Percentiles rank a stretch among this genome's conserved stretches.
Conservation (phyloP, 2,888 invertebrate genomes). For the Rapana venosa region DNA sequence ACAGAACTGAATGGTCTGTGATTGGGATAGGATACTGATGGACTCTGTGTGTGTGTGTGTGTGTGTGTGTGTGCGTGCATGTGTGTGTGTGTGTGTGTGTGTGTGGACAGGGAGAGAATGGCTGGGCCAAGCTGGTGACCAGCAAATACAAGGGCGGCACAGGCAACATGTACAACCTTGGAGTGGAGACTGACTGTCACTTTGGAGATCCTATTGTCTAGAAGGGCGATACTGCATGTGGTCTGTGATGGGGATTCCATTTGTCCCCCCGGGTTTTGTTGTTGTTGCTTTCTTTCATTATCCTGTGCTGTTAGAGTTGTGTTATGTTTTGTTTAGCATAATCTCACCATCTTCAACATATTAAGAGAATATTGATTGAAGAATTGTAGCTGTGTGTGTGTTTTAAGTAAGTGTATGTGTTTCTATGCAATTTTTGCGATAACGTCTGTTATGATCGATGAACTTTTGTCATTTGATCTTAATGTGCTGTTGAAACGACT, state of each 20-base stretch:
- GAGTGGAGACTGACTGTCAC: constrained; percentile 79
- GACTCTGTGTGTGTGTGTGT: neutral
- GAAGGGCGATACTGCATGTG: neutral
- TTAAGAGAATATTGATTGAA: neutral
- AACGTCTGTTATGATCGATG: too few species aligned
- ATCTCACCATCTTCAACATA: neutral
- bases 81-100: neutral
- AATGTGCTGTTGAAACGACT: too few species aligned
- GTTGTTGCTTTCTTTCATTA: neutral
- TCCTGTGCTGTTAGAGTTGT: neutral
- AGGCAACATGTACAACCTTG: constrained; percentile 79
- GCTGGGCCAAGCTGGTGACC: constrained; percentile 80
- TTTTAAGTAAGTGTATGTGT: too few species aligned
- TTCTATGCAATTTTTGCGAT: too few species aligned
- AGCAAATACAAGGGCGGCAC: constrained; percentile 78
- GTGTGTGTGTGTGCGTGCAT: neutral
- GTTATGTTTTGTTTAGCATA: neutral
- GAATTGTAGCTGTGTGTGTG: neutral
- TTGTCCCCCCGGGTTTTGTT: neutral
- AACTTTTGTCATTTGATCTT: too few species aligned
- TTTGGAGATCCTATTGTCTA: constrained; percentile 78
- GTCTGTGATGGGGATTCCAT: neutral
- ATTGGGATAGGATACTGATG: neutral
- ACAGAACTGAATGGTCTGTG: neutral
- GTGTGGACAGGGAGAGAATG: constrained; percentile 72